Evolutionary conservation across 2,113 vertebrate species (phyloP).

Genomic region (Prionailurus bengalensis): DNA sequence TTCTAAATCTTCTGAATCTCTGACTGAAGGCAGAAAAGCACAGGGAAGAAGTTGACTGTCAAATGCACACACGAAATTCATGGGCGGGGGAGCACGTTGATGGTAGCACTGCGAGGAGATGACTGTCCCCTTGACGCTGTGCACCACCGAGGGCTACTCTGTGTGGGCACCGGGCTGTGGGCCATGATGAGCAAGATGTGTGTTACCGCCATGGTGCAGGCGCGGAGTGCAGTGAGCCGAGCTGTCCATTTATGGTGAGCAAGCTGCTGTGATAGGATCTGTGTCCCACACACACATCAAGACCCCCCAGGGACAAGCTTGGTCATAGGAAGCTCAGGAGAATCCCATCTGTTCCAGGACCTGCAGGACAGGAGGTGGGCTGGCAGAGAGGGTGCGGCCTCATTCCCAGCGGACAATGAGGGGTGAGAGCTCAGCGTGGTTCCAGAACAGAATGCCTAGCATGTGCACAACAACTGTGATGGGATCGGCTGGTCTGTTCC

Average conservation of each 20-base stretch:
- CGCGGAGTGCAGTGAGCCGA: rapidly evolving
- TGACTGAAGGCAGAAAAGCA: neutral
- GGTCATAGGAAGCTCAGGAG: rapidly evolving
- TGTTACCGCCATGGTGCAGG: too few species aligned
- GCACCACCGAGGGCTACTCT: rapidly evolving
- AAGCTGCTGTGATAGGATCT: neutral
- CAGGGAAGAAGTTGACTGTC: too few species aligned
- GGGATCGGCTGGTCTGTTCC: neutral
- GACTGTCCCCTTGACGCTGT: neutral
- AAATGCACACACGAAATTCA: rapidly evolving
- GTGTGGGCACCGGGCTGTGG: rapidly evolving
- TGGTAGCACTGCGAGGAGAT: rapidly evolving
- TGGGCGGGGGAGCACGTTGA: neutral
- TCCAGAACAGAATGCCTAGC: neutral
- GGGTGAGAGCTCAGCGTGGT: neutral
- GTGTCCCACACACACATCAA: neutral
- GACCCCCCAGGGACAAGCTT: too few species aligned
- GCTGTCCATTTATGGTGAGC: neutral
- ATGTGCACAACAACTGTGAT: neutral
- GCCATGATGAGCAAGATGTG: neutral
- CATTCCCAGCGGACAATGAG: too few species aligned
- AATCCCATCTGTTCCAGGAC: too few species aligned
- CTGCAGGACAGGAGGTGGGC: neutral
- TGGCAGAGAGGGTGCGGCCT: neutral
- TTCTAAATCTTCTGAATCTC: neutral